These are phyloP conservation scores for Brachionus plicatilis DNA, from an alignment of 1,140 invertebrate species.

Conservation along the genomic window DNA sequence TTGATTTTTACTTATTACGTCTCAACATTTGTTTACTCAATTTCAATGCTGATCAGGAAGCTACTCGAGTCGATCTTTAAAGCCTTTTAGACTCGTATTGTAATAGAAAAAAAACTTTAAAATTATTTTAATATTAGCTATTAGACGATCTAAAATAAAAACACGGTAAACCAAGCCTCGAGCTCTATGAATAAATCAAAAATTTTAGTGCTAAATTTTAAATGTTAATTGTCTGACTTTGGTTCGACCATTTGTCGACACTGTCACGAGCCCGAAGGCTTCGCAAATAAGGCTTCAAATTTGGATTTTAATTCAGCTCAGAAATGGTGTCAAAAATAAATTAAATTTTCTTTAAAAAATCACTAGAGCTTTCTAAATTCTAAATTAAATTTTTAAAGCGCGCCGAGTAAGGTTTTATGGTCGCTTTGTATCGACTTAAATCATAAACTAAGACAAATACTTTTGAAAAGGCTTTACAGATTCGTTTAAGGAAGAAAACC, in stretches of 20 bases:
- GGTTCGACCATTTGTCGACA: background rate
- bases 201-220: background rate
- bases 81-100: background rate
- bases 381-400: background rate
- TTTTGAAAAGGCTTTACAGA: background rate
- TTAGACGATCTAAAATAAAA: background rate
- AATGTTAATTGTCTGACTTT: slow-evolving; percentile 1
- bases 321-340: background rate
- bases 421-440: background rate
- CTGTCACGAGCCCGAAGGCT: background rate
- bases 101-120: background rate
- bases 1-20: background rate
- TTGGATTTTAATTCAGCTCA: background rate
- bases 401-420: background rate
- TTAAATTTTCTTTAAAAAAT: background rate
- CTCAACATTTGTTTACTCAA: background rate
- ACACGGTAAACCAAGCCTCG: background rate
- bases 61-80: background rate
- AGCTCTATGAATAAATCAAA: background rate
- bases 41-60: background rate
- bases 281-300: background rate
- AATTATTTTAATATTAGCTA: background rate
- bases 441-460: background rate
- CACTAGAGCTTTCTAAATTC: background rate
- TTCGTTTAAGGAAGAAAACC: background rate